Evolutionary conservation across 2,888 invertebrate species (phyloP), one percentile per base, ranked within the genome.

Genomic region (Allacma fusca): DNA sequence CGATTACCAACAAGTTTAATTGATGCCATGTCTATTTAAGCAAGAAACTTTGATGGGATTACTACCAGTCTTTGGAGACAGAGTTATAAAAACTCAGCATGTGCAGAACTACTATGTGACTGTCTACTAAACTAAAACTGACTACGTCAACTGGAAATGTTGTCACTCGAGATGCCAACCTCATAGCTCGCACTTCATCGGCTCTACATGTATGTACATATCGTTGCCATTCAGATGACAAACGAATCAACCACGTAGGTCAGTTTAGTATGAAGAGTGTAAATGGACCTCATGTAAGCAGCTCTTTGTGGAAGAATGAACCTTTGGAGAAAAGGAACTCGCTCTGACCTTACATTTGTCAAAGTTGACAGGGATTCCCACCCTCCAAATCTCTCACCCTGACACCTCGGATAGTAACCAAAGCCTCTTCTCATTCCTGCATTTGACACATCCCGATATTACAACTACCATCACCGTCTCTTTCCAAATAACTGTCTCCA

Each of bases 281-380:
- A 50, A 50, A n/a, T 50, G 50, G 50, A 50, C 50, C 50, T 50
- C 50, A 50, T 12, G 16, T 50, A 50, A 34, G 34, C 4, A 9
- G 34, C 50, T 50, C 50, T 12, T 50, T 50, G 50, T 50, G 16
- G 9, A 50, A 50, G 16, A 16, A 50, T 16, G 19, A n/a, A 16
- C 50, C 50, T 2, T 9, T 50, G 50, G 57, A 75, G 16, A 24
- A 74, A 24, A 28, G 40, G 28, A 44, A 23, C 68, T 40, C 28
- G 34, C 26, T 72, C 24, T 77, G 73, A 73, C 77, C 77, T 73
- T 73, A 62, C 73, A 77, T 77, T 77, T 77, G 77, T 77, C 77
- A 77, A 77, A 77, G 57, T 59, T 77, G 77, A 77, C 77, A 77
- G 44, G 44, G 29, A 67, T 57, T 73, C 77, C 77, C 62, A 57